A percentile compares a stretch with the other conserved stretches of the same genome.
Evolutionary conservation across 2,797 vertebrate species (phyloP).

Genomic region (Balearica regulorum): DNA sequence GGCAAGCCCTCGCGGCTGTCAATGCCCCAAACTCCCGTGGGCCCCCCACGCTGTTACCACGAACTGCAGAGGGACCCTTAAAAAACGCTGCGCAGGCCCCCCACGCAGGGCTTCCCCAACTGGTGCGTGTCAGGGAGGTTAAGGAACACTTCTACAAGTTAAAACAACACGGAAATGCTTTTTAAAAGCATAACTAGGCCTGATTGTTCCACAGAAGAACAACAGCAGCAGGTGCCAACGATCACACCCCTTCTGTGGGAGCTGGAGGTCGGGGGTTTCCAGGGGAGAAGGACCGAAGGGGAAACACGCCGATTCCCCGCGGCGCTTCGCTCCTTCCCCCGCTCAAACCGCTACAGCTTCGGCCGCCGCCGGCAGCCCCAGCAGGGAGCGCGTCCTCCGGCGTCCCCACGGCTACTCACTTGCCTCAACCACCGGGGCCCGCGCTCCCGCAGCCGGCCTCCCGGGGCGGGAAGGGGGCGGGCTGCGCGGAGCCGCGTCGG

Average conservation of each 20-base stretch:
- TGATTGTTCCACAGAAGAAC: accelerated
- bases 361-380: too few species aligned
- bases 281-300: accelerated
- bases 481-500: too few species aligned
- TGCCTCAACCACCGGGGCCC: not conserved
- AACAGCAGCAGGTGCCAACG: not conserved
- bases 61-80: accelerated
- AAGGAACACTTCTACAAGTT: not conserved
- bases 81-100: accelerated
- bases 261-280: not conserved
- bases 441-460: not conserved
- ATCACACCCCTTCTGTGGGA: accelerated
- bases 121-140: accelerated
- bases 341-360: too few species aligned
- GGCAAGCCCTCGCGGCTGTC: accelerated
- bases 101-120: not conserved
- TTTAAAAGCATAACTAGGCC: not conserved
- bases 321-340: not conserved
- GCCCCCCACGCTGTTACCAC: accelerated
- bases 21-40: not conserved
- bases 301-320: accelerated
- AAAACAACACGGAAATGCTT: not conserved
- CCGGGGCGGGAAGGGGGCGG: not conserved
- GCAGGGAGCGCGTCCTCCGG: not conserved
- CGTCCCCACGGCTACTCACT: not conserved